phyloP scores from a whole-genome alignment of 2,113 vertebrate species.

The Pholis gunnellus region DNA sequence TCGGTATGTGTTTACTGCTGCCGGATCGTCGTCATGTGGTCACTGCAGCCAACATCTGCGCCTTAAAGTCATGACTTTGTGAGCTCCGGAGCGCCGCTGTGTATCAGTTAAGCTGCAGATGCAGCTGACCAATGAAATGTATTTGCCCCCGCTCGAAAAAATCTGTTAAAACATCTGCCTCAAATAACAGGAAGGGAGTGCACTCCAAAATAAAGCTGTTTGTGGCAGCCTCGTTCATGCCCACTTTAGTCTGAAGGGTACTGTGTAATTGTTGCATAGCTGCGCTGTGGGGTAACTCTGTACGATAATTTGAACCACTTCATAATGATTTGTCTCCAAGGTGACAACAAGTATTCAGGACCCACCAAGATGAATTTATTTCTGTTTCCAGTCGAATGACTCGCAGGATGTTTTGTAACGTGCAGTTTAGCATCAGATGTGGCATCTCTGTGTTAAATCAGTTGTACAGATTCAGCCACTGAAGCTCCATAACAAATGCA shows the following conservation, averaged over 20 bases:
- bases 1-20: constrained; percentile 62
- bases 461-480: neutral
- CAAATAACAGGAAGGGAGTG: constrained; percentile 84
- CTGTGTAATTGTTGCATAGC: constrained; percentile 65
- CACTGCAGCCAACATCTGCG: constrained; percentile 25
- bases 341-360: constrained; percentile 48
- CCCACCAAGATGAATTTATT: constrained; percentile 43
- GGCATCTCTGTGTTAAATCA: constrained; percentile 9
- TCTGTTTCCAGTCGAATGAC: constrained; percentile 9
- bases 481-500: neutral
- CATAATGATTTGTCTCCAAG: constrained; percentile 45
- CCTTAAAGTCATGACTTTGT: constrained; percentile 41
- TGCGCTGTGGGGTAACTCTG: constrained; percentile 34
- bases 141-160: constrained; percentile 62
- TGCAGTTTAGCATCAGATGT: constrained; percentile 2
- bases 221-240: constrained; percentile 74
- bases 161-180: constrained; percentile 78
- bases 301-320: constrained; percentile 33
- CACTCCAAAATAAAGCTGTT: constrained; percentile 80
- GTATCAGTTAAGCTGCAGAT: constrained; percentile 54
- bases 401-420: constrained; percentile 36
- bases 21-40: constrained; percentile 51
- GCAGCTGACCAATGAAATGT: constrained; percentile 65
- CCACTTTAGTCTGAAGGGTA: constrained; percentile 59
- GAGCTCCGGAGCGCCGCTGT: constrained; percentile 24